Evolutionary conservation across 1,140 invertebrate genomes (phyloP).

Genomic region (Ips typographus): DNA sequence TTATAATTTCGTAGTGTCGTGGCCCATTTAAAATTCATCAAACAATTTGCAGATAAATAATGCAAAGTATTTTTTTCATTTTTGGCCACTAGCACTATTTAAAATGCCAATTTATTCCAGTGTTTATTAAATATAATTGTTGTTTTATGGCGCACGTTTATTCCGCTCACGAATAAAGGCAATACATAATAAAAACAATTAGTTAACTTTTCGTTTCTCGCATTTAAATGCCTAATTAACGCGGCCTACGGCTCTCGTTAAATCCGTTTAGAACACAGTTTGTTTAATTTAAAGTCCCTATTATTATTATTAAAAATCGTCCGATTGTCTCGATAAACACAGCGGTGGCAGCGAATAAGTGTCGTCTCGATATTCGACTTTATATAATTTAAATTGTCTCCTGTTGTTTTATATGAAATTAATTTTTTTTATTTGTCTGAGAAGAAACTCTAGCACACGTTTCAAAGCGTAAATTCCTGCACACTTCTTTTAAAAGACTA

Average conservation of each 20-base stretch:
- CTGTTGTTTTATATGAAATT: neutral
- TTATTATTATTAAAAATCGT: neutral
- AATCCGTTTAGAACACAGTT: neutral
- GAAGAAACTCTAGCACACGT: neutral
- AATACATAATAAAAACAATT: conserved; percentile 17
- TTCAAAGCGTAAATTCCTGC: conserved; percentile 10
- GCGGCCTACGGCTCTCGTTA: neutral
- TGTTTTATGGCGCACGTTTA: neutral
- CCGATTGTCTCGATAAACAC: neutral
- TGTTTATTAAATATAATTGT: neutral
- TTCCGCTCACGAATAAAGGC: conserved; percentile 14
- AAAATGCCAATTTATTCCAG: neutral
- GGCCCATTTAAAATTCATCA: too few relatives aligned
- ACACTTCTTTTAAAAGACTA: conserved; percentile 15
- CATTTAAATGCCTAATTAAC: conserved; percentile 18
- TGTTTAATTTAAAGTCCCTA: neutral
- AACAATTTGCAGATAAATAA: too few relatives aligned
- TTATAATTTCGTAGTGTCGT: too few relatives aligned
- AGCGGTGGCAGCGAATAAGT: neutral
- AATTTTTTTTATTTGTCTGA: neutral
- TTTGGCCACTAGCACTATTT: too few relatives aligned
- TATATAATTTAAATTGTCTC: neutral
- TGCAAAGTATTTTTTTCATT: too few relatives aligned
- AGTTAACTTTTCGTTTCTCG: conserved; percentile 7
- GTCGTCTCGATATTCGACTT: neutral